A percentile compares a stretch with the other conserved stretches of the same genome.
phyloP scores from a whole-genome alignment of 2,797 vertebrate species.

The Balearica regulorum region DNA sequence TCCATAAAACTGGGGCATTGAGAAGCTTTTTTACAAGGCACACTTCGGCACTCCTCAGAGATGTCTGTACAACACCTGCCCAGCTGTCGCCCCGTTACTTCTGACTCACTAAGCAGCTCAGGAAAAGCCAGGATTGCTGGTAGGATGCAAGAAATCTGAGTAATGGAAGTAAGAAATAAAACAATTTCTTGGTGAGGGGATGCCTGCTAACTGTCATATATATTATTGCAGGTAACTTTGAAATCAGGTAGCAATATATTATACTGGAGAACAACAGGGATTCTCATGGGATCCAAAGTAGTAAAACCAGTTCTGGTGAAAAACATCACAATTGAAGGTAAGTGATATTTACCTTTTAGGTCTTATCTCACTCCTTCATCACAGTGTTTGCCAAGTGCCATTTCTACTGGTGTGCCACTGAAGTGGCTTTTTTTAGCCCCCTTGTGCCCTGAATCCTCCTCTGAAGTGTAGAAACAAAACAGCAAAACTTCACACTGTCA shows the following conservation, averaged over 20 bases:
- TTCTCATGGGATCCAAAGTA: conserved; percentile 87
- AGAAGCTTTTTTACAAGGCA: not conserved
- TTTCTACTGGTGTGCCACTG: not conserved
- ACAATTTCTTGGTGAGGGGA: not conserved
- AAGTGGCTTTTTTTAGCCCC: not conserved
- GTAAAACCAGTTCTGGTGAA: conserved; percentile 92
- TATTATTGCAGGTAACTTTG: conserved; percentile 83
- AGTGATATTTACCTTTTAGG: not conserved
- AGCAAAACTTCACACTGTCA: not conserved
- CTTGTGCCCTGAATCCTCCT: not conserved
- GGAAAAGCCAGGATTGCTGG: not conserved
- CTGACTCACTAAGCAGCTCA: not conserved
- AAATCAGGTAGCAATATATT: conserved; percentile 95
- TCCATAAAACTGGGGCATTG: not conserved
- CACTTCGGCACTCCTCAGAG: not conserved
- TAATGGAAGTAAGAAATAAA: not conserved
- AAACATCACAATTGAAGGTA: conserved; percentile 96
- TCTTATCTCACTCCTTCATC: not conserved
- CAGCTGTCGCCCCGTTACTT: not conserved
- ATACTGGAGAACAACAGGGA: conserved; percentile 95
- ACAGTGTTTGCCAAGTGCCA: not conserved
- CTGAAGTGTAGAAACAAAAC: not conserved
- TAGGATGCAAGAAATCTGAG: not conserved
- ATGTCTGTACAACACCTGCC: not conserved
- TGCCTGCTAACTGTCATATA: not conserved